These are phyloP conservation scores for Ooceraea biroi DNA, from an alignment of 1,140 invertebrate species.

Conservation along the genomic window DNA sequence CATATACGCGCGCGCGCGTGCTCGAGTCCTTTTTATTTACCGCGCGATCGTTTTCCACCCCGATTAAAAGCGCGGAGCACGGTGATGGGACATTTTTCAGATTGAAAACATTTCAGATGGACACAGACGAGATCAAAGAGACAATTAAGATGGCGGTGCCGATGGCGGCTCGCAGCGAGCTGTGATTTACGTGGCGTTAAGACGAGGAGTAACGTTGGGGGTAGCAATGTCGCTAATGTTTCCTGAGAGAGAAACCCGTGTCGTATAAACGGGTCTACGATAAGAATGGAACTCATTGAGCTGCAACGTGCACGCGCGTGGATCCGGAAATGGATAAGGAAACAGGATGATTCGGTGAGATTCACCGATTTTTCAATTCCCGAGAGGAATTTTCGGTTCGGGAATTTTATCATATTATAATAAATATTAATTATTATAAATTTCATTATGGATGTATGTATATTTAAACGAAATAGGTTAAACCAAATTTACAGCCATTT, in stretches of 20 bases:
- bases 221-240: constrained; percentile 79
- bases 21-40: neutral
- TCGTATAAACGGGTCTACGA: constrained; percentile 72
- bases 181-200: constrained; percentile 67
- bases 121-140: neutral
- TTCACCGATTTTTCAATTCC: constrained; percentile 63
- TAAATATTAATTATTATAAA: too few relatives aligned
- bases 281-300: constrained; percentile 81
- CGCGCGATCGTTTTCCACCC: constrained; percentile 16
- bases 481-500: too few relatives aligned
- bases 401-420: neutral
- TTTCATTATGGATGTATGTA: too few relatives aligned
- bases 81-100: too few relatives aligned
- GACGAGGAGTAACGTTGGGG: constrained; percentile 11
- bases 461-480: too few relatives aligned
- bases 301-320: constrained; percentile 80
- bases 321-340: constrained; percentile 25
- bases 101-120: constrained; percentile 27
- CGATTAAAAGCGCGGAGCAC: constrained; percentile 27
- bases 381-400: neutral
- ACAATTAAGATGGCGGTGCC: constrained; percentile 26
- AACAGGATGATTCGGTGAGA: constrained; percentile 44
- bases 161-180: constrained; percentile 51
- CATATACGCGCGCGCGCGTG: too few relatives aligned
- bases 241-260: constrained; percentile 76